Evolutionary conservation across 2,113 vertebrate species (phyloP).

Genomic region (Camelus bactrianus): DNA sequence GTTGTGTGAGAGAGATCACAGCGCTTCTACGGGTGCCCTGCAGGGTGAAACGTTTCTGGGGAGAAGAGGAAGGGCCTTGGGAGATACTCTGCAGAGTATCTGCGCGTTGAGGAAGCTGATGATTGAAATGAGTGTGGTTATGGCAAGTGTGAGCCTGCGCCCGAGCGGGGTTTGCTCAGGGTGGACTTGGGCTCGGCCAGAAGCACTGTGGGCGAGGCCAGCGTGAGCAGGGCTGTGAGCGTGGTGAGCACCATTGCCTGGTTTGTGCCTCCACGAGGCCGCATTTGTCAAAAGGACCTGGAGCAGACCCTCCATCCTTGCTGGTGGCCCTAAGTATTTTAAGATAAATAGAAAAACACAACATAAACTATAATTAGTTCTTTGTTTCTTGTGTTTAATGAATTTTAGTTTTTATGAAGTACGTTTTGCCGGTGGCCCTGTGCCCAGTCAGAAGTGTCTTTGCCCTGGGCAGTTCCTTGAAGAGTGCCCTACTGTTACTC

Average conservation of each 20-base stretch:
- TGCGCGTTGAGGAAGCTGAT: not conserved
- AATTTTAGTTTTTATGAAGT: not conserved
- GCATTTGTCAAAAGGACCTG: rapidly evolving
- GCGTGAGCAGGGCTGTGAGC: not conserved
- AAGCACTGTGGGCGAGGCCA: no score
- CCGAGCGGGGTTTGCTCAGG: no score
- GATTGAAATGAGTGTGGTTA: not conserved
- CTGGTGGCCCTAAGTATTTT: not conserved
- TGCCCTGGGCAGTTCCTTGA: no score
- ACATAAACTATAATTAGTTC: rapidly evolving
- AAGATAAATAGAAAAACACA: not conserved
- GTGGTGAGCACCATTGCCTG: not conserved
- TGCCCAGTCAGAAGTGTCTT: not conserved
- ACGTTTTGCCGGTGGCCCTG: not conserved
- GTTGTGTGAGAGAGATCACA: no score
- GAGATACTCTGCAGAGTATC: not conserved
- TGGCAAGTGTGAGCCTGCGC: no score
- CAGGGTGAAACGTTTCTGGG: no score
- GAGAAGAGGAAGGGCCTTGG: not conserved
- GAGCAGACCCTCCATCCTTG: no score
- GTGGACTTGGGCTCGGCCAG: no score
- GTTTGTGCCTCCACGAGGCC: rapidly evolving
- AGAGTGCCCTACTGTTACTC: not conserved
- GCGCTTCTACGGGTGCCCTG: no score
- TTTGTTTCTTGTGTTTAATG: not conserved